A percentile compares a stretch with the other conserved stretches of the same genome.
Evolutionary conservation across 1,140 invertebrate genomes (phyloP).

Genomic region (Cryptotermes secundus): DNA sequence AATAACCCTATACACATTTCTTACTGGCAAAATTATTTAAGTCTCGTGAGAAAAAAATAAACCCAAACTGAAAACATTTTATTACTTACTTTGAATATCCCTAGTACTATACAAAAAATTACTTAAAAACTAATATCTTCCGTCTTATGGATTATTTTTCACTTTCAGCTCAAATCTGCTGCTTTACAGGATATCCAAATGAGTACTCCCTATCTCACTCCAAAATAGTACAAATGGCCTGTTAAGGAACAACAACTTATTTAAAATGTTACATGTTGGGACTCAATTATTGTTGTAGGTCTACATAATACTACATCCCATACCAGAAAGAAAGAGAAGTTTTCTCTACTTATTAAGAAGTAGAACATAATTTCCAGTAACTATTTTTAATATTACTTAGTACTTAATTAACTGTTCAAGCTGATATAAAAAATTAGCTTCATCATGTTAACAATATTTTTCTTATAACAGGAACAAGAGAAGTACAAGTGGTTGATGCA

Average conservation of each 20-base stretch:
- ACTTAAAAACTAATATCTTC: conserved; percentile 26
- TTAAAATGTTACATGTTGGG: conserved; percentile 26
- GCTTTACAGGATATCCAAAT: conserved; percentile 17
- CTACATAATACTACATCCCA: conserved; percentile 24
- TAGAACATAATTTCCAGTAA: conserved; percentile 6
- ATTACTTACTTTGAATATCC: conserved; percentile 26
- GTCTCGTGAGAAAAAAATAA: neutral
- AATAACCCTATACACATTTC: too few relatives aligned
- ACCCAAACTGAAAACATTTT: neutral
- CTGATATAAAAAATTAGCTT: conserved; percentile 24
- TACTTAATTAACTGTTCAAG: conserved; percentile 25
- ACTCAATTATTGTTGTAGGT: conserved; percentile 22
- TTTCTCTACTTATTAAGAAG: conserved; percentile 17
- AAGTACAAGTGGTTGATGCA: neutral
- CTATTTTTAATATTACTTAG: conserved; percentile 26
- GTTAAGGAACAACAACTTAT: neutral
- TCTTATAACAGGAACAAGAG: conserved; percentile 27
- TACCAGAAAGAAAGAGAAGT: conserved; percentile 13
- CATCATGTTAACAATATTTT: conserved; percentile 15
- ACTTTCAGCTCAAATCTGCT: conserved; percentile 9
- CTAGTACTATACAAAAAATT: conserved; percentile 24
- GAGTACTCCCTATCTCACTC: conserved; percentile 15
- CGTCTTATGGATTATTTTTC: conserved; percentile 18
- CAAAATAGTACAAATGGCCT: conserved; percentile 29
- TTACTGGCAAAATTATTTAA: too few relatives aligned